Conservation (phyloP, 2,113 vertebrate species). For the Lathamus discolor region DNA sequence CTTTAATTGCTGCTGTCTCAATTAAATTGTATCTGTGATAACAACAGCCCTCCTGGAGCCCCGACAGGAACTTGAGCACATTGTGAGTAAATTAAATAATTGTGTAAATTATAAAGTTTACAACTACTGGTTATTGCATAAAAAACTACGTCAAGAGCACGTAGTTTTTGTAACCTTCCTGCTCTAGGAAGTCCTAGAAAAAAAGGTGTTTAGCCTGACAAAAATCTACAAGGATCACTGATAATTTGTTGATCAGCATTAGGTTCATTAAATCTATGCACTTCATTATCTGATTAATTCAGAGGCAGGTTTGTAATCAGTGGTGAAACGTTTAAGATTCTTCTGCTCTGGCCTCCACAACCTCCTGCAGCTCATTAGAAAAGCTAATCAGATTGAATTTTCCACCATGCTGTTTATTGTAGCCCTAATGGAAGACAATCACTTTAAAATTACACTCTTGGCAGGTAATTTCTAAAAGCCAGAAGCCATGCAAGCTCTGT, state of each 20-base stretch:
- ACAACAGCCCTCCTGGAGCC: neutral
- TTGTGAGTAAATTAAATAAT: constrained; percentile 22
- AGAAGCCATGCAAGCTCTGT: neutral
- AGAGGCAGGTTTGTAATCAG: constrained; percentile 57
- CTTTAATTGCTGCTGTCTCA: constrained; percentile 30
- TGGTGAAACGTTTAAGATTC: constrained; percentile 60
- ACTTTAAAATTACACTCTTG: constrained; percentile 64
- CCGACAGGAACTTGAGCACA: neutral
- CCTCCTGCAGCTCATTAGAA: constrained; percentile 67
- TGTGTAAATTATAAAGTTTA: neutral
- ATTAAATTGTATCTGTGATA: constrained; percentile 18
- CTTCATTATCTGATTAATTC: constrained; percentile 66
- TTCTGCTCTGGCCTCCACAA: constrained; percentile 27
- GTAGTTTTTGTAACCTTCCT: neutral
- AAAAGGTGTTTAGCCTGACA: neutral
- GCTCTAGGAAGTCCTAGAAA: neutral
- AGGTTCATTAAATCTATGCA: constrained; percentile 48
- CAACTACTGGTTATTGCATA: neutral
- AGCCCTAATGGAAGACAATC: constrained; percentile 61
- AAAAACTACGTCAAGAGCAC: neutral
- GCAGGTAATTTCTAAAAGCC: constrained; percentile 57
- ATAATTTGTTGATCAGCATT: constrained; percentile 51
- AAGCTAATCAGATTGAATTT: constrained; percentile 65
- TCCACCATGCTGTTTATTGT: constrained; percentile 65
- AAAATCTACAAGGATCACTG: neutral